A percentile compares a stretch with the other conserved stretches of the same genome.
Evolutionary conservation across 1,140 invertebrate species (phyloP).

Genomic region (Ooceraea biroi): DNA sequence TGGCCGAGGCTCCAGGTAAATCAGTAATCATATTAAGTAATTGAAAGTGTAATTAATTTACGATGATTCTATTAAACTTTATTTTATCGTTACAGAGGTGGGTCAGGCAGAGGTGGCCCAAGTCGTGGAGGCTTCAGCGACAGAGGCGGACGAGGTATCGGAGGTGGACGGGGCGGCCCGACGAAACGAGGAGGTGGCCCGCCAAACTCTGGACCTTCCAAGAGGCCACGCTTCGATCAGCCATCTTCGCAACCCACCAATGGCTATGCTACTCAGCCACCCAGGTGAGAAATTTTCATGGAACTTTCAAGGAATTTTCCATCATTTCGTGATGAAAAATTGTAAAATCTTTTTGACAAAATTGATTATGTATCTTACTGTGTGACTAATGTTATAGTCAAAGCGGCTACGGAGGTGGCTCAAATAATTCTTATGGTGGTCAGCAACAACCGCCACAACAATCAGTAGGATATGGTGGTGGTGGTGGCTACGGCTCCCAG

Average conservation of each 20-base stretch:
- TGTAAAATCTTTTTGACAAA: too few species aligned
- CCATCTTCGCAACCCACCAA: conserved; percentile 82
- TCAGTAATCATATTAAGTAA: too few species aligned
- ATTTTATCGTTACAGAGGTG: conserved; percentile 73
- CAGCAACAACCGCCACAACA: conserved; percentile 79
- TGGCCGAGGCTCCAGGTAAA: conserved; percentile 81
- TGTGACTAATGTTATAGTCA: conserved; percentile 69
- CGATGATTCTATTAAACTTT: background rate
- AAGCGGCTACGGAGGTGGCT: conserved; percentile 79
- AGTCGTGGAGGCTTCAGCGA: conserved; percentile 81
- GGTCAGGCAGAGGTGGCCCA: conserved; percentile 79
- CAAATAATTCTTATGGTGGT: conserved; percentile 80
- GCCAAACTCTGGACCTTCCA: conserved; percentile 83
- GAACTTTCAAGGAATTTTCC: background rate
- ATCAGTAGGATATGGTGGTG: conserved; percentile 78
- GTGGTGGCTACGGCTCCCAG: conserved; percentile 81
- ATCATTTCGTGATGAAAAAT: background rate
- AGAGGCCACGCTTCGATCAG: conserved; percentile 84
- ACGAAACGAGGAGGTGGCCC: conserved; percentile 84
- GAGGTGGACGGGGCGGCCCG: conserved; percentile 80
- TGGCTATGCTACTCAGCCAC: conserved; percentile 82
- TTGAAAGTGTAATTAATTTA: too few species aligned
- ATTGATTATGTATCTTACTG: background rate
- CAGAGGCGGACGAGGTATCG: conserved; percentile 76
- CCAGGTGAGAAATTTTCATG: conserved; percentile 73